Conservation (phyloP, 1,140 invertebrate genomes). For the Brachionus sp. region DNA sequence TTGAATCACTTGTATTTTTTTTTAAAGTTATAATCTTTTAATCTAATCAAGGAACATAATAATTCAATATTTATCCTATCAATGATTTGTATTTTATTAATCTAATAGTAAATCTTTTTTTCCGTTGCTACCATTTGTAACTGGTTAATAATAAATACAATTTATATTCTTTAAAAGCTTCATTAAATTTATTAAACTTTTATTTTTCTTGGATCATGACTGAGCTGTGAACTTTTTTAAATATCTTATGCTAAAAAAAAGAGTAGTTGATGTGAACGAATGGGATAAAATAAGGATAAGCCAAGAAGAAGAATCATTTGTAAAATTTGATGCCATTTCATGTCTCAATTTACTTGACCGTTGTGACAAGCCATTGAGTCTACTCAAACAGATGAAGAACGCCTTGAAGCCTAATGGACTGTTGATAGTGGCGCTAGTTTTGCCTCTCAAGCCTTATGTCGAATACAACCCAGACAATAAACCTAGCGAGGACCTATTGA, state of each 20-base stretch:
- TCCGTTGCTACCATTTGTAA: no score
- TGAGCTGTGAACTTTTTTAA: no score
- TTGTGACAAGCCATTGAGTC: conserved; percentile 72
- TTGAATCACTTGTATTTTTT: no score
- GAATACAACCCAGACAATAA: conserved; percentile 63
- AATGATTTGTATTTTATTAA: no score
- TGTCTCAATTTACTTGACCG: conserved; percentile 86
- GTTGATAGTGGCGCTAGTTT: conserved; percentile 75
- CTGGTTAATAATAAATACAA: no score
- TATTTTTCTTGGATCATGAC: no score
- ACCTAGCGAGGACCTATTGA: not conserved
- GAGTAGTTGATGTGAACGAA: conserved; percentile 70
- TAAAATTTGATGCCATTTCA: conserved; percentile 72
- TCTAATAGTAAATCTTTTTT: no score
- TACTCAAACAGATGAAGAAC: conserved; percentile 68
- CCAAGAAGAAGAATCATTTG: conserved; percentile 53
- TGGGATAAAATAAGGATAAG: conserved; percentile 63
- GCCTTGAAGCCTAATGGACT: conserved; percentile 68
- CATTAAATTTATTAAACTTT: no score
- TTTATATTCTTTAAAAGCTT: no score
- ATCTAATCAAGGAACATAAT: no score
- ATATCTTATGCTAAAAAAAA: conserved; percentile 51
- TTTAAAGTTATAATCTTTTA: no score
- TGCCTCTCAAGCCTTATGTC: conserved; percentile 84
- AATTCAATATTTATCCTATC: no score